Percentiles rank a stretch among this genome's conserved stretches.
Evolutionary conservation across 2,113 vertebrate species (phyloP).

Genomic region (Chaenogobius annularis): DNA sequence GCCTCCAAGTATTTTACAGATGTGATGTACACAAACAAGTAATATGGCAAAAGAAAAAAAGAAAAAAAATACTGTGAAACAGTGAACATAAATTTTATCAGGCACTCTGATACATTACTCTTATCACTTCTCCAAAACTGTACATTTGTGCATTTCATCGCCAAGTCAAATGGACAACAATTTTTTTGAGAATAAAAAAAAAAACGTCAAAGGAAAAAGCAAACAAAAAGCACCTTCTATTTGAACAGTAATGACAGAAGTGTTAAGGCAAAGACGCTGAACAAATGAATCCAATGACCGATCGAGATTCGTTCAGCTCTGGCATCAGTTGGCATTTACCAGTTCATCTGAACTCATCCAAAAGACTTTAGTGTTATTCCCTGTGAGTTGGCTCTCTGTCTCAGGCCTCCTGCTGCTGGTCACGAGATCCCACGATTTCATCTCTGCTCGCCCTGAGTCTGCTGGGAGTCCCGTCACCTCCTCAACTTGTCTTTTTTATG

Average conservation of each 20-base stretch:
- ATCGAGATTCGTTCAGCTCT: constrained; percentile 75
- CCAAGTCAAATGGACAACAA: constrained; percentile 58
- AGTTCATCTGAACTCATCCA: constrained; percentile 66
- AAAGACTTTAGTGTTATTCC: constrained; percentile 77
- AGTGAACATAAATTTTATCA: constrained; percentile 46
- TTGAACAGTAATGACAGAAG: constrained; percentile 92
- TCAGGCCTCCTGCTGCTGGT: constrained; percentile 84
- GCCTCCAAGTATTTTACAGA: constrained; percentile 31
- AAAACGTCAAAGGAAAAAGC: constrained; percentile 73
- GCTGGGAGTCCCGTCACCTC: constrained; percentile 77
- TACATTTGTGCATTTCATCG: constrained; percentile 70
- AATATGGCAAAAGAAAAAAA: constrained; percentile 20
- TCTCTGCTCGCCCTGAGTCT: constrained; percentile 83
- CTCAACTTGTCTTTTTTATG: constrained; percentile 82
- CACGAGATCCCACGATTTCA: constrained; percentile 70
- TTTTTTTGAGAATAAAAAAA: constrained; percentile 49
- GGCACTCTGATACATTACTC: constrained; percentile 62
- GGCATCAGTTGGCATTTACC: constrained; percentile 78
- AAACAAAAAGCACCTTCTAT: constrained; percentile 83
- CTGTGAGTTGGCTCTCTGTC: constrained; percentile 78
- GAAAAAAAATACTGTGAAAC: constrained; percentile 48
- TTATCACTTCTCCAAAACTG: constrained; percentile 59
- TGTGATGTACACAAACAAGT: constrained; percentile 24
- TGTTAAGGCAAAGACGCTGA: constrained; percentile 93
- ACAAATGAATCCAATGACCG: constrained; percentile 86